Conservation (phyloP, 2,888 invertebrate genomes). For the Netelia melanura region DNA sequence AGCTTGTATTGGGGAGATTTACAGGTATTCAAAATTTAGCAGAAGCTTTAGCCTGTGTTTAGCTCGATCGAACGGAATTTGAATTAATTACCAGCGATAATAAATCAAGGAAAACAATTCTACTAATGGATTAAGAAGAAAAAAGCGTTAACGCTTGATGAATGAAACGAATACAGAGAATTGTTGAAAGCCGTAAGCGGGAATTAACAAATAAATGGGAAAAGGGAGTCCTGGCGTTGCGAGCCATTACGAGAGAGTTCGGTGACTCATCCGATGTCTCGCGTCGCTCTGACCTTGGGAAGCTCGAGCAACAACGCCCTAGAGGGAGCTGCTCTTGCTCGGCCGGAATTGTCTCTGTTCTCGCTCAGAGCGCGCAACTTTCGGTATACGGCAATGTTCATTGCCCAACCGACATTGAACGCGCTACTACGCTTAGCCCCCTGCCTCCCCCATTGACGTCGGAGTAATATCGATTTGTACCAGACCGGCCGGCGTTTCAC, state of each 20-base stretch:
- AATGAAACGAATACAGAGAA: not conserved
- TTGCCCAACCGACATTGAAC: constrained; percentile 28
- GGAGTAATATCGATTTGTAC: constrained; percentile 65
- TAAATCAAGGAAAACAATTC: not conserved
- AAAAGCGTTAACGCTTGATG: too few species aligned
- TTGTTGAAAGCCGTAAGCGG: not conserved
- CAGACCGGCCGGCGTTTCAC: constrained; percentile 59
- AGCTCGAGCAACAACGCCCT: constrained; percentile 61
- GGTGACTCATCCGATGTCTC: constrained; percentile 66
- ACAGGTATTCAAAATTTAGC: too few species aligned
- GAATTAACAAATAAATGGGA: not conserved
- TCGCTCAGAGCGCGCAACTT: constrained; percentile 35
- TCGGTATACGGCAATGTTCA: constrained; percentile 44
- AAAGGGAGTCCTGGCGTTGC: not conserved
- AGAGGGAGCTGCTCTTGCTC: constrained; percentile 66
- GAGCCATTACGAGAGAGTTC: constrained; percentile 12
- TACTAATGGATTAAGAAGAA: too few species aligned
- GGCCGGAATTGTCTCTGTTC: constrained; percentile 11
- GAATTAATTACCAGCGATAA: not conserved
- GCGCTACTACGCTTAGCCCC: constrained; percentile 28
- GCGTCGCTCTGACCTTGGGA: constrained; percentile 70
- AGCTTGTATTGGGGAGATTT: too few species aligned
- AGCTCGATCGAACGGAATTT: not conserved
- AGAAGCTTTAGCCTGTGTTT: too few species aligned
- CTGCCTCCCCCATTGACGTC: constrained; percentile 51